These are phyloP conservation scores for Tenthredo mesomela DNA, from an alignment of 2,888 invertebrate species.

Conservation along the genomic window DNA sequence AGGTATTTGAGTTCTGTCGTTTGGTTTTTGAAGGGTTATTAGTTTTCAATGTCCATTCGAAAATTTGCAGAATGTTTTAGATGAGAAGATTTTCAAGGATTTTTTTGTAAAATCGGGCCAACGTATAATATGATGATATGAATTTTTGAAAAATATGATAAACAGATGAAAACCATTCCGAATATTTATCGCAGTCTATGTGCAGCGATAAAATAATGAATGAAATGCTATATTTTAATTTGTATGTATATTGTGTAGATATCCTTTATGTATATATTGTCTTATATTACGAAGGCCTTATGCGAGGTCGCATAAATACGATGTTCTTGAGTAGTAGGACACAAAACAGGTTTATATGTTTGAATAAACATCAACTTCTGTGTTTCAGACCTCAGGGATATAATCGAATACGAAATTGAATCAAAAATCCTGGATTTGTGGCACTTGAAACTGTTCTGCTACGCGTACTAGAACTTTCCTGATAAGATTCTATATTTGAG, in stretches of 20 bases:
- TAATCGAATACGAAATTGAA: background rate
- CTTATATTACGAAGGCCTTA: background rate
- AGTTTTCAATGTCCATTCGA: background rate
- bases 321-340: background rate
- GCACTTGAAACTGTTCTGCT: too few relatives aligned
- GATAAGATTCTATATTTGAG: too few relatives aligned
- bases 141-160: background rate
- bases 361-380: background rate
- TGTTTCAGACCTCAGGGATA: background rate
- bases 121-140: too few relatives aligned
- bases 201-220: background rate
- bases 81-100: background rate
- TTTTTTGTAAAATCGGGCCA: too few relatives aligned
- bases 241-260: background rate
- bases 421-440: too few relatives aligned
- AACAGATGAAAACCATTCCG: background rate
- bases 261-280: too few relatives aligned
- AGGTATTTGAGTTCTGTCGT: too few relatives aligned
- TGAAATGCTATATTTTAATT: background rate
- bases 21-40: background rate
- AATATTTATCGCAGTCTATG: background rate
- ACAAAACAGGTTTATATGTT: background rate
- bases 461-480: too few relatives aligned
- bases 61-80: background rate
- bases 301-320: background rate